Evolutionary conservation across 2,113 vertebrate genomes (phyloP), one percentile per base, ranked within the genome.

Genomic region (Paracanthobrama guichenoti): DNA sequence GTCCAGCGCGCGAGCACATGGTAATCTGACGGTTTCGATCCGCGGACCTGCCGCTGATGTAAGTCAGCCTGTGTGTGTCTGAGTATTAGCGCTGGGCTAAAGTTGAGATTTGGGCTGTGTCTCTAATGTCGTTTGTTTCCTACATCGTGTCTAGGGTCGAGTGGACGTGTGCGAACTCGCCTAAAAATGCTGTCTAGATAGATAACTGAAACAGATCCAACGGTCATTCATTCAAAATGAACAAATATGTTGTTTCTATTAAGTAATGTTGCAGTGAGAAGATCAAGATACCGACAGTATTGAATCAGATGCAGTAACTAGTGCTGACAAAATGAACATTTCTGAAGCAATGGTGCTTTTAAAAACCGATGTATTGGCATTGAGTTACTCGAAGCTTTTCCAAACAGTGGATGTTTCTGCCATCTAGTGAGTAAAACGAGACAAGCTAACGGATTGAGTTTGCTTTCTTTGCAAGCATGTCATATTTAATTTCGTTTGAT

Each of bases 61-160:
- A 48, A 60, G 71, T 66, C 14, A 18, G 14, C 4, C 10, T 31
- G 35, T 75, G n/a, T 46, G 24, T 48, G n/a, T 3, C 18, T 74
- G 69, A 74, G 35, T 74, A 12, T 75, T 82, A 71, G 80, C 64
- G 64, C 14, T 53, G 48, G 72, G 67, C 31, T 80, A 64, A 64
- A 22, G n/a, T 48, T 48, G 0, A 66, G 3, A 12, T 42, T 42
- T 11, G 4, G 75, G 12, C 0, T 39, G 77, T 48, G 77, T 64
- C 39, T 44, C 9, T 20, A 13, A 48, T n/a, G 8, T 22, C 4
- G 42, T 50, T 22, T 31, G 60, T 26, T 50, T 44, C 22, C 55
- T 44, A 26, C 78, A 64, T 22, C 24, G 9, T 46, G 59, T 79
- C 57, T 31, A 6, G 2, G 0, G 7, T 20, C 24, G 39, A 28